Base-by-base conservation (phyloP, 2,113 vertebrate species). In the Raphicerus campestris region DNA sequence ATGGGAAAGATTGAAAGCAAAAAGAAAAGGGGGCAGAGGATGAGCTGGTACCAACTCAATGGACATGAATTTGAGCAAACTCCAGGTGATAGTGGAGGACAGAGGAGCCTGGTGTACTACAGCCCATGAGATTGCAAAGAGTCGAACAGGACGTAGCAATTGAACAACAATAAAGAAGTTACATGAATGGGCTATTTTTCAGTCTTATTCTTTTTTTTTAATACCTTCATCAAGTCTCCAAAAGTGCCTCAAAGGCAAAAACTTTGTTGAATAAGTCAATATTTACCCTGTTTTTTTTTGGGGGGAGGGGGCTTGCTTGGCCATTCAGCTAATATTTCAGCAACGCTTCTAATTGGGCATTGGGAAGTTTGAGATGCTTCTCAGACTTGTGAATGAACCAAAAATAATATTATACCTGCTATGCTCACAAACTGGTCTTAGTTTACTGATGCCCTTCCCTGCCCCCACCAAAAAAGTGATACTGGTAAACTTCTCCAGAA, bases 161-260 rank as follows among this genome's bases (percentile, higher is more conserved):
- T 42, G 22, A 75, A 42, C 22, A 42, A 42, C 39, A 42, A 42
- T 39, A 26, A 75, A 42, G 6, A 75, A 75, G 22, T 42, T 14
- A 73, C 45, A n/a, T 45, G 91, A 94, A 89, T 92, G 66, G 20
- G 28, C 53, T 89, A 85, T 66, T 96, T 97, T 97, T 70, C n/a
- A 91, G n/a, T 35, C 26, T 45, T 60, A 26, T 39, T 93, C 66
- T 88, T 80, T 91, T 91, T 89, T 35, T 2, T 35, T 45, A 92
- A 93, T 81, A 17, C 20, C 28, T 89, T 89, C 60, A 91, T 87
- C 51, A 83, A 85, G 75, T 32, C 63, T 92, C 47, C 30, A 53
- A 89, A 10, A 30, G 47, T 45, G 15, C 56, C 63, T 92, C 51
- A 60, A 66, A 61, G 13, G 19, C 77, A 96, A 93, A 91, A 83